These are phyloP conservation scores for Protobothrops flavoviridis DNA, from an alignment of 2,113 vertebrate genomes.

Conservation along the genomic window DNA sequence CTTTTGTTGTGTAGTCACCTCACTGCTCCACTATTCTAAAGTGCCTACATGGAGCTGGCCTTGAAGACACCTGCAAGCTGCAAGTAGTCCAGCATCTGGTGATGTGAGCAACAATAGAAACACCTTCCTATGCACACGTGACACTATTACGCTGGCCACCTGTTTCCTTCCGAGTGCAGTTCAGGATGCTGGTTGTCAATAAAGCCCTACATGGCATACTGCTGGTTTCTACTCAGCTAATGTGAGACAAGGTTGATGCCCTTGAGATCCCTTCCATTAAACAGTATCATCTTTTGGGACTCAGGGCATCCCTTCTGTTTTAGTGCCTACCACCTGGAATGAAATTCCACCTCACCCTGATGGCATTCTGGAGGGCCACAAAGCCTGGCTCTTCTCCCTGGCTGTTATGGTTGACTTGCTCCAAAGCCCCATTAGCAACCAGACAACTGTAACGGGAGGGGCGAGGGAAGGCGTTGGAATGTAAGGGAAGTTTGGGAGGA, in stretches of 20 bases:
- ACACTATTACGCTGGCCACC: not conserved
- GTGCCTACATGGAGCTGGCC: not conserved
- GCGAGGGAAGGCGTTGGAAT: not conserved
- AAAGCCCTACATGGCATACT: not conserved
- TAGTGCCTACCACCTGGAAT: not conserved
- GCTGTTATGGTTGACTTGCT: not conserved
- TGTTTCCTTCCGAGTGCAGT: not conserved
- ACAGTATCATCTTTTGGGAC: not conserved
- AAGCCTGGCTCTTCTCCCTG: not conserved
- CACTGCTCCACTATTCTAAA: not conserved
- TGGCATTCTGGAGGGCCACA: not conserved
- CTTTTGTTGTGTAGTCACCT: not conserved
- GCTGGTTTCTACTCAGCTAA: not conserved
- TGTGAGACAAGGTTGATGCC: not conserved
- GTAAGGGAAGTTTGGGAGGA: not conserved
- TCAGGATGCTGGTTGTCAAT: not conserved
- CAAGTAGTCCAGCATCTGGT: not conserved
- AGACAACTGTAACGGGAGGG: not conserved
- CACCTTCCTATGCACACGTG: not conserved
- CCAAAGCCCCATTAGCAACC: not conserved
- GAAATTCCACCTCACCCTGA: not conserved
- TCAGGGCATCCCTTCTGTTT: not conserved
- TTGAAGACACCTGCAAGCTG: not conserved
- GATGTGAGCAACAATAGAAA: not conserved
- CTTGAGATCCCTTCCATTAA: not conserved